Conservation (phyloP, 2,888 invertebrate genomes). For the Dolomedes plantarius region DNA sequence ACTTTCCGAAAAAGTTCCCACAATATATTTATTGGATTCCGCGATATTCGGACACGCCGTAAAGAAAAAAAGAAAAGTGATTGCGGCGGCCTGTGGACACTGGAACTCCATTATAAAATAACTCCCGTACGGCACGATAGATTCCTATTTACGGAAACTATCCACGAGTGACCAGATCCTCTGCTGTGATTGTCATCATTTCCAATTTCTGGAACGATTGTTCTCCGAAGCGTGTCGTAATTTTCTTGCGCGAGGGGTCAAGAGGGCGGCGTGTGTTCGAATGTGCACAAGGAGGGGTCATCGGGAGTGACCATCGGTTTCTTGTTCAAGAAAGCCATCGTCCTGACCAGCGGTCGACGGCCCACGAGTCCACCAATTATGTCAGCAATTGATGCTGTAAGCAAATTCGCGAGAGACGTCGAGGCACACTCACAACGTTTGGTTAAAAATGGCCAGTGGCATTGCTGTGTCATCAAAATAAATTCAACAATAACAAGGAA, state of each 20-base stretch:
- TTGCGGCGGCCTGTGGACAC: no score
- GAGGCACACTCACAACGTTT: no score
- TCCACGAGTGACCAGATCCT: not conserved
- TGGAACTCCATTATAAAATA: not conserved
- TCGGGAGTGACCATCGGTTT: not conserved
- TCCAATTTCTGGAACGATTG: conserved; percentile 26
- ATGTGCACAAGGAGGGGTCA: not conserved
- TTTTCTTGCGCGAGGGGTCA: conserved; percentile 35
- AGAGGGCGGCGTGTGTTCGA: conserved; percentile 27
- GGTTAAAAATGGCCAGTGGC: no score
- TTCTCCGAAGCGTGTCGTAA: conserved; percentile 37
- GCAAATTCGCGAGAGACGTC: not conserved
- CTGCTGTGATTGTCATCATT: not conserved
- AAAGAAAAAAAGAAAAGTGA: no score
- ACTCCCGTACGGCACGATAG: not conserved
- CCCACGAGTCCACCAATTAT: conserved; percentile 1
- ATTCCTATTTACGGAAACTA: conserved; percentile 3
- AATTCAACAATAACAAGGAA: no score
- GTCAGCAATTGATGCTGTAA: not conserved
- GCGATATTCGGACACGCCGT: no score
- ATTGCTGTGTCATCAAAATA: no score
- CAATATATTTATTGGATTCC: no score
- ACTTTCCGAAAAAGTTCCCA: no score
- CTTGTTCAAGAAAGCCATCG: not conserved
- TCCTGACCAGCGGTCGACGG: conserved; percentile 4